These are phyloP conservation scores for Lymantria dispar DNA, from an alignment of 2,888 invertebrate genomes.

Conservation along the genomic window DNA sequence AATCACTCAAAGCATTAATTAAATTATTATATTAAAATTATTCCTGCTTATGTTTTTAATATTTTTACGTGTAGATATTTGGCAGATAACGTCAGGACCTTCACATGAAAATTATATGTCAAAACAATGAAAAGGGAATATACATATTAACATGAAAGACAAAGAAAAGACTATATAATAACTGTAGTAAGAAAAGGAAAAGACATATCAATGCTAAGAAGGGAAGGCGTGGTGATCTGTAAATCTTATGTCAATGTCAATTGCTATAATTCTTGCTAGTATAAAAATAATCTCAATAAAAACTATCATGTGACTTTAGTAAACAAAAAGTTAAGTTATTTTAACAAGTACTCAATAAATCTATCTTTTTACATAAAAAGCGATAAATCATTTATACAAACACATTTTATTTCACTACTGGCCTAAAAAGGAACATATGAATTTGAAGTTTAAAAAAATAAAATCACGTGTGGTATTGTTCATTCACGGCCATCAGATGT, in stretches of 20 bases:
- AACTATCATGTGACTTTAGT: slow-evolving; percentile 37
- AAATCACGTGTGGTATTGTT: slow-evolving; percentile 72
- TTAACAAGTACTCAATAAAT: slow-evolving; percentile 9
- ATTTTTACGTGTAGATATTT: slow-evolving; percentile 28
- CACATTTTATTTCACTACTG: slow-evolving; percentile 37
- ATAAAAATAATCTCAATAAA: slow-evolving; percentile 11
- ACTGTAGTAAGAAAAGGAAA: slow-evolving; percentile 5
- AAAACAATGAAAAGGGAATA: not conserved
- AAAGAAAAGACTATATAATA: not conserved
- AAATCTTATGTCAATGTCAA: slow-evolving; percentile 22
- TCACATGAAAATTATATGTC: not conserved
- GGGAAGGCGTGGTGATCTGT: not conserved
- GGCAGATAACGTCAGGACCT: slow-evolving; percentile 16
- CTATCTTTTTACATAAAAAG: slow-evolving; percentile 21
- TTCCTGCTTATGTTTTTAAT: slow-evolving; percentile 31
- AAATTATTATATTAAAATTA: slow-evolving; percentile 12
- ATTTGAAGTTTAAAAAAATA: slow-evolving; percentile 59
- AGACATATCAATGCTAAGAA: slow-evolving; percentile 2
- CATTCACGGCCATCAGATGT: slow-evolving; percentile 64
- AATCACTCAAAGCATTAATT: slow-evolving; percentile 33
- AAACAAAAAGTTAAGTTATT: not conserved
- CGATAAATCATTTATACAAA: not conserved
- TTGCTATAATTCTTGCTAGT: slow-evolving; percentile 15
- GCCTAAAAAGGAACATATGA: slow-evolving; percentile 59
- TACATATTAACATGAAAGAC: slow-evolving; percentile 6